phyloP scores from a whole-genome alignment of 2,113 vertebrate species.

The Beaufortia kweichowensis region DNA sequence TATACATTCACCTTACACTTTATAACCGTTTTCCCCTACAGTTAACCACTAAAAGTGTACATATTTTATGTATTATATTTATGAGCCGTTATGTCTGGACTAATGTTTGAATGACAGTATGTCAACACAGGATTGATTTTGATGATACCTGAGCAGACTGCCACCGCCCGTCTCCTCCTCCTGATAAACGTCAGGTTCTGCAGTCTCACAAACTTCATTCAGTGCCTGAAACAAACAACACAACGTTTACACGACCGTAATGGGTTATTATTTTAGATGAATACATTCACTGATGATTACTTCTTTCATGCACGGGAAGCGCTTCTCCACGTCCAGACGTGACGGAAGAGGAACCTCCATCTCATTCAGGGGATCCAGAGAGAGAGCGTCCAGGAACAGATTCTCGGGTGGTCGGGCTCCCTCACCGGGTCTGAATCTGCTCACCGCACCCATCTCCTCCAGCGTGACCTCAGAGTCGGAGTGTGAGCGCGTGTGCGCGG shows the following conservation, averaged over 20 bases:
- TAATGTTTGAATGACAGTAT: no score
- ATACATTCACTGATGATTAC: no score
- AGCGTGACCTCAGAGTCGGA: slow-evolving; percentile 79
- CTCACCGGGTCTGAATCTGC: slow-evolving; percentile 77
- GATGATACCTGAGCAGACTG: slow-evolving; percentile 89
- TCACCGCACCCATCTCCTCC: slow-evolving; percentile 72
- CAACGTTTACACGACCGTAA: background rate
- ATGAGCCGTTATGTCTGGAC: no score
- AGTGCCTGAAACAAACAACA: slow-evolving; percentile 68
- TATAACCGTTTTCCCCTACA: no score
- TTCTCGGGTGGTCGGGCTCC: slow-evolving; percentile 79
- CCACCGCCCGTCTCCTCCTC: slow-evolving; percentile 88
- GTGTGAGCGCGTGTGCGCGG: slow-evolving; percentile 70
- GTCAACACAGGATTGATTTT: no score
- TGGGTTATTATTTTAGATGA: no score
- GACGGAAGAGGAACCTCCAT: slow-evolving; percentile 73
- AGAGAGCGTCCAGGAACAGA: slow-evolving; percentile 87
- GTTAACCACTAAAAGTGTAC: no score
- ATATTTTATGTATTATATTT: no score
- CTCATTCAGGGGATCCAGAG: slow-evolving; percentile 81
- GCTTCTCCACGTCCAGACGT: slow-evolving; percentile 79
- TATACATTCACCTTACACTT: no score
- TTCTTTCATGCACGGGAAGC: slow-evolving; percentile 80
- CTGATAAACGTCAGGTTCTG: slow-evolving; percentile 63
- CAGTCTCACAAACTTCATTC: slow-evolving; percentile 72